Base-by-base conservation (phyloP, 2,113 vertebrate species). In the Poecile atricapillus region DNA sequence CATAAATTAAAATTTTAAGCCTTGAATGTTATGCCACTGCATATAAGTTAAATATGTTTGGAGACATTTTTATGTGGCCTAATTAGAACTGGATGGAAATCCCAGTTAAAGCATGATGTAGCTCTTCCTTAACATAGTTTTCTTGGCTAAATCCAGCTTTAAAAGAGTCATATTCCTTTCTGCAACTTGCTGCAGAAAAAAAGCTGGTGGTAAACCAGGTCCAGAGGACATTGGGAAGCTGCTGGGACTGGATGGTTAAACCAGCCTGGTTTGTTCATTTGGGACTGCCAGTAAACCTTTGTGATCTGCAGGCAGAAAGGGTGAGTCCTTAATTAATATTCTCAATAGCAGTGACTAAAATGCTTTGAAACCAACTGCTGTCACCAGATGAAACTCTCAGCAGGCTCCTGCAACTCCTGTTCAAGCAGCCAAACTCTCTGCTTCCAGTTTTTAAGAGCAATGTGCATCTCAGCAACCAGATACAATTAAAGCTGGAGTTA, bases 41-140 rank as follows among this genome's bases (percentile, higher is more conserved):
- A 24, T 81, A 43, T 58, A 83, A 93, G 63, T 92, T 91, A 92
- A 95, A 81, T 93, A 90, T 39, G 73, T 83, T 90, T 93, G 85
- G 79, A 95, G 88, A 86, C 83, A 60, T 93, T 96, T 94, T 96
- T 86, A 94, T 88, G 82, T 82, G 10, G 79, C 74, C 89, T 96
- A 96, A 95, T 96, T 93, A 95, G 85, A 94, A 83, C 43, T 86
- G 94, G 89, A 91, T 93, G 79, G 85, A 95, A 95, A 95, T 88
- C 82, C 55, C 68, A 39, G 68, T 92, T 92, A 91, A 93, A 59
- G 49, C 56, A 88, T 94, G 84, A 94, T 85, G 83, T 83, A 88
- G 84, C 64, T 94, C 93, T 94, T 95, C 50, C 90, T 94, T 27
- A 88, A 55, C 1, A 0, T 55, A 35, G 79, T 90, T 95, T 86